Base-by-base conservation (phyloP, 1,140 invertebrate species). In the Drepana arcuata region DNA sequence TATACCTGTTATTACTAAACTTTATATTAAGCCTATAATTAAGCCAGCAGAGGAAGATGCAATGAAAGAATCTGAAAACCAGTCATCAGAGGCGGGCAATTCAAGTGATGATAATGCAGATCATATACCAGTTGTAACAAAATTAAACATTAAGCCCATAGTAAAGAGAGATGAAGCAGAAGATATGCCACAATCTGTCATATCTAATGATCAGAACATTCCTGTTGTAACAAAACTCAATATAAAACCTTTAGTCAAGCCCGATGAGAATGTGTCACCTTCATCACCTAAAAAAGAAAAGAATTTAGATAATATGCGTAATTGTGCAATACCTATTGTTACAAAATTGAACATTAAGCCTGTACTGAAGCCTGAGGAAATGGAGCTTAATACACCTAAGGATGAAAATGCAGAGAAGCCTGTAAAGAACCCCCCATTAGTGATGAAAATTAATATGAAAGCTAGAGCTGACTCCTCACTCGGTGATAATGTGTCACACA, bases 1-100 rank as follows among this genome's bases (percentile, higher is more conserved):
- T 77, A 79, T 82, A 77, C 78, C 81, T 59, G 63, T 81, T 68
- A 59, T 84, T 54, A 69, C 67, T 61, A 82, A 81, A 77, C 42
- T 81, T 60, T 78, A 79, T 67, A 81, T 81, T 64, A 81, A 81
- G 60, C 73, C 73, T 59, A 75, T 78, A 53, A 41, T 78, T 64
- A 81, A 81, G 60, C 77, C 77, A 27, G 26, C 55, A 50, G 54
- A 73, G 42, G 64, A 70, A 52, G 66, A 78, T 44, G 42, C 34
- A 34, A 48, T 46, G 44, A 81, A 73, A 52, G 70, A 77, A 57
- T 62, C 59, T 29, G 74, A 75, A 41, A 78, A 77, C 41, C 70
- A 77, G 49, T 75, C 72, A 28, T 74, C 73, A 23, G 71, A 80
- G 54, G 75, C 69, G 32, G 67, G 68, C 36, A 77, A 68, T 46